A percentile compares a stretch with the other conserved stretches of the same genome.
Conservation (phyloP, 1,140 invertebrate species). For the Nixonia krombeini region DNA sequence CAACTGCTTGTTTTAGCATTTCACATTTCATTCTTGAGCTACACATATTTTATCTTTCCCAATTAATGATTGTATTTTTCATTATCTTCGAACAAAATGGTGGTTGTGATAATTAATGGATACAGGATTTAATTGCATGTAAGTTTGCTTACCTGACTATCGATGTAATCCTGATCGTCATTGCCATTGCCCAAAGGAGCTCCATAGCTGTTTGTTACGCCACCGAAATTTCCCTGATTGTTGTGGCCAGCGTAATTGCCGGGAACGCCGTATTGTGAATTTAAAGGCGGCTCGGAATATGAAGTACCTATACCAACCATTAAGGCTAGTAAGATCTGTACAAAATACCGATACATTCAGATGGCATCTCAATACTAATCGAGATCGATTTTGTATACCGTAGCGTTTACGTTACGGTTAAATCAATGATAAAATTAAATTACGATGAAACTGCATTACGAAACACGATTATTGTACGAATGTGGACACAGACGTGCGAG, state of each 20-base stretch:
- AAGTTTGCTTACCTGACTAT: constrained; percentile 61
- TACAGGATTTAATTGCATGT: constrained; percentile 3
- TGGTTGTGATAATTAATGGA: too few relatives aligned
- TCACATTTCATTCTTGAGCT: too few relatives aligned
- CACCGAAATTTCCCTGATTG: constrained; percentile 53
- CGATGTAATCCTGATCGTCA: constrained; percentile 65
- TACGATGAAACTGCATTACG: too few relatives aligned
- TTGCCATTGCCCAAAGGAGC: constrained; percentile 56
- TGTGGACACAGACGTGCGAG: too few relatives aligned
- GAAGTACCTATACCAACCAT: constrained; percentile 51
- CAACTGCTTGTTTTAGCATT: too few relatives aligned
- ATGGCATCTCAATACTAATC: neutral
- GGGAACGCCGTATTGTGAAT: constrained; percentile 66
- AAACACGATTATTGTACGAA: too few relatives aligned
- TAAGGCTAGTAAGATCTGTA: constrained; percentile 53
- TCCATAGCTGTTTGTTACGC: constrained; percentile 63
- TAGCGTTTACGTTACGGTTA: too few relatives aligned
- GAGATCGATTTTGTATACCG: too few relatives aligned
- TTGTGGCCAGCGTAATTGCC: constrained; percentile 60
- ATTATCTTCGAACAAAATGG: too few relatives aligned
- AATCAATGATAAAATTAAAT: too few relatives aligned
- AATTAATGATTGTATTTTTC: too few relatives aligned
- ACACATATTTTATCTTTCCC: too few relatives aligned
- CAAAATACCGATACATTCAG: constrained; percentile 19
- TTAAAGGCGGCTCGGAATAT: constrained; percentile 62